A percentile compares a stretch with the other conserved stretches of the same genome.
Conservation (phyloP, 1,140 invertebrate species). For the Leptonema lineaticorne region DNA sequence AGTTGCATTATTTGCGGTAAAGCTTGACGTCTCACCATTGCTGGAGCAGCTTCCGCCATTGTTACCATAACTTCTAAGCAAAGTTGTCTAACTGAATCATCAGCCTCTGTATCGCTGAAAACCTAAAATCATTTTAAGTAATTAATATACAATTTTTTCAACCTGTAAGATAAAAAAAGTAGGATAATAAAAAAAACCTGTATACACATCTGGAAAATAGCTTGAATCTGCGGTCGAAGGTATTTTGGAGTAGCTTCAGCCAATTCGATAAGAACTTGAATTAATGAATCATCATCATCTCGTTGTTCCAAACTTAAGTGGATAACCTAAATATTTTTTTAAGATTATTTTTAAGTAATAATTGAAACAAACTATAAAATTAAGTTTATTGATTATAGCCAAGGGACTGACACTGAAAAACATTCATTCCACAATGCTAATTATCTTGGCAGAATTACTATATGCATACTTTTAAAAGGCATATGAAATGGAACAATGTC, state of each 20-base stretch:
- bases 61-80: slow-evolving; percentile 94
- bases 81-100: slow-evolving; percentile 87
- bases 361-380: neutral
- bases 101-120: slow-evolving; percentile 70
- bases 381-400: slow-evolving; percentile 22
- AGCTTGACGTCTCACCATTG: slow-evolving; percentile 91
- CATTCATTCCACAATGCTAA: slow-evolving; percentile 36
- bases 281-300: slow-evolving; percentile 80
- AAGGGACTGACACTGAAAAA: slow-evolving; percentile 34
- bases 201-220: slow-evolving; percentile 89
- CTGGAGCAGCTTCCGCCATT: slow-evolving; percentile 89
- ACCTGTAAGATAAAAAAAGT: no score
- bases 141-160: no score
- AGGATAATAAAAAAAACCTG: slow-evolving; percentile 62
- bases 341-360: neutral
- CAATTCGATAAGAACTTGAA: slow-evolving; percentile 92
- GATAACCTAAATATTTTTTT: slow-evolving; percentile 61
- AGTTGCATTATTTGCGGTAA: slow-evolving; percentile 75
- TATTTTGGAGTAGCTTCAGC: slow-evolving; percentile 92
- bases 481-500: neutral
- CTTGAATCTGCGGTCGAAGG: slow-evolving; percentile 79
- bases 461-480: slow-evolving; percentile 23
- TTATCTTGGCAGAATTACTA: slow-evolving; percentile 31
- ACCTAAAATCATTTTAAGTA: slow-evolving; percentile 48
- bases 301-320: slow-evolving; percentile 77